phyloP scores from a whole-genome alignment of 2,113 vertebrate genomes.

The Lasiurus borealis region DNA sequence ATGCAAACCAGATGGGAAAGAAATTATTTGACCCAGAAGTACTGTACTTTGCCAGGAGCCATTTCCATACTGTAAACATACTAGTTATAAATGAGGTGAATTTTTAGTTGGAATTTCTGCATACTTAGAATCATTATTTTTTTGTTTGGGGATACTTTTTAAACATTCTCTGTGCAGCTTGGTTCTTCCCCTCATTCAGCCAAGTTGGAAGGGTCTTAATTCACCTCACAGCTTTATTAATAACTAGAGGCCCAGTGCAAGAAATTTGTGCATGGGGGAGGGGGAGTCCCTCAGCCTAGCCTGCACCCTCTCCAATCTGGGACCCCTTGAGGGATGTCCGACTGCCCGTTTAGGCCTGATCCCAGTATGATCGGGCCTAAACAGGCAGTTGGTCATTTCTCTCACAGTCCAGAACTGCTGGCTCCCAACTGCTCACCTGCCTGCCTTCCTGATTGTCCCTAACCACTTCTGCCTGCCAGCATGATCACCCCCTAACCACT shows the following conservation, averaged over 20 bases:
- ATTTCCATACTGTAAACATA: conserved; percentile 43
- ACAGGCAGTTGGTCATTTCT: too few species aligned
- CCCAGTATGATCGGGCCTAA: too few species aligned
- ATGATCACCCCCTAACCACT: too few species aligned
- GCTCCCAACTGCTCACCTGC: too few species aligned
- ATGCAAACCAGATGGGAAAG: conserved; percentile 57
- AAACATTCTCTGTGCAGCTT: conserved; percentile 46
- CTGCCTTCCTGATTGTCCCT: too few species aligned
- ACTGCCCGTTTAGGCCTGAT: too few species aligned
- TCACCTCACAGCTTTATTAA: conserved; percentile 31
- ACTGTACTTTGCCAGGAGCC: conserved; percentile 9
- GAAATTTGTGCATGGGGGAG: too few species aligned
- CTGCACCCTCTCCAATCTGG: too few species aligned
- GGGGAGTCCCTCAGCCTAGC: too few species aligned
- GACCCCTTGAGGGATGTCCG: too few species aligned
- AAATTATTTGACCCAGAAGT: conserved; percentile 45
- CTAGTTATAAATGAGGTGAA: conserved; percentile 41
- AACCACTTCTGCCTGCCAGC: too few species aligned
- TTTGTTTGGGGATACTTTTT: conserved; percentile 23
- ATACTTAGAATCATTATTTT: not conserved
- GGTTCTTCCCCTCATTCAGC: conserved; percentile 7
- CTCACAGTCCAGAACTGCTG: too few species aligned
- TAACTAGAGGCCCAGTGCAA: not conserved
- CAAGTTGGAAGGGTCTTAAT: conserved; percentile 1
- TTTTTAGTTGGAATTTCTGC: conserved; percentile 64